Evolutionary conservation across 2,888 invertebrate species (phyloP).

Genomic region (Chymomyza fuscimana): DNA sequence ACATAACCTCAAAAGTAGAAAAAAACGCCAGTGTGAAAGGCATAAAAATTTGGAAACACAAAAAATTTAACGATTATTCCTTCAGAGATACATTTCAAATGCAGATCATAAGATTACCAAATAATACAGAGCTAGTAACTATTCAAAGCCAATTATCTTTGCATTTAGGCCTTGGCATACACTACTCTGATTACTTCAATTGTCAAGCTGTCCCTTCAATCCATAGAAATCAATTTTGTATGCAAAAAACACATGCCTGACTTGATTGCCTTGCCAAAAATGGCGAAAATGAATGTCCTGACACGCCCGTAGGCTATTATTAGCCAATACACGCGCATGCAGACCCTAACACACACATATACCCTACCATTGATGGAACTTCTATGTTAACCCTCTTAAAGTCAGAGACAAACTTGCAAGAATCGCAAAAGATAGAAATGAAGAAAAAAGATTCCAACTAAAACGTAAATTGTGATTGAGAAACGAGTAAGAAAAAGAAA

Average conservation of each 20-base stretch:
- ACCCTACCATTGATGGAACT: neutral
- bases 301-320: neutral
- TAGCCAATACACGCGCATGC: neutral
- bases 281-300: neutral
- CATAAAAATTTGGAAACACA: no score
- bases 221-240: neutral
- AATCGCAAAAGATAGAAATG: neutral
- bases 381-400: neutral
- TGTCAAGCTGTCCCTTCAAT: neutral
- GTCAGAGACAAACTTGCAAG: neutral
- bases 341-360: neutral
- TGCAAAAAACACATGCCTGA: neutral
- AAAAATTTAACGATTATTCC: no score
- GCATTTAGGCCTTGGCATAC: slow-evolving; percentile 9
- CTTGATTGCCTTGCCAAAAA: neutral
- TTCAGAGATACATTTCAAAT: no score
- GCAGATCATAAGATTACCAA: no score
- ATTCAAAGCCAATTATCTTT: neutral
- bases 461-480: slow-evolving; percentile 11
- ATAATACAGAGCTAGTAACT: no score
- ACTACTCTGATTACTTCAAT: slow-evolving; percentile 13
- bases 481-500: neutral
- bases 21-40: no score
- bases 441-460: neutral
- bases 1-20: no score